Base-by-base conservation (phyloP, 2,113 vertebrate species). In the Cynocephalus volans region DNA sequence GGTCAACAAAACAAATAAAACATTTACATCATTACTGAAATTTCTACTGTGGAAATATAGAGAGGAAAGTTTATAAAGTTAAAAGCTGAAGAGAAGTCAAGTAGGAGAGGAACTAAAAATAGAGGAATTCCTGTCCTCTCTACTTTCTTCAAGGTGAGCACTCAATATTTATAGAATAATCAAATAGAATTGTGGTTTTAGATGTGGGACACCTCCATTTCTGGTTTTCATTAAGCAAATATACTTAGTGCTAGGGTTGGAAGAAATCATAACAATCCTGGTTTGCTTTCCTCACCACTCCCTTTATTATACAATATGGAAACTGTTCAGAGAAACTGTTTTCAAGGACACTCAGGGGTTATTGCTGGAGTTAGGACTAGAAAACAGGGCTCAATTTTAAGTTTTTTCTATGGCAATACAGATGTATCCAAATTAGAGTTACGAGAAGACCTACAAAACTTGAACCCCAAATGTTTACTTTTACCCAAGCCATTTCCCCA, bases 371-470 rank as follows among this genome's bases (percentile, higher is more conserved):
- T 94, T 6, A 79, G 41, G 41, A 72, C 58, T 82, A 52, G n/a
- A 41, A 95, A 92, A 73, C 28, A 73, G 1, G 1, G 76, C 69
- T 83, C 60, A 65, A 4, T 45, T 11, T 50, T 58, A 92, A 60
- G 17, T n/a, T 62, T 89, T 92, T 56, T 33, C 54, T 90, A 33
- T 10, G 84, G 0, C 80, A 75, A 86, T 76, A 50, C 15, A 4
- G 3, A 73, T 58, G 1, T 70, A 62, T 41, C 52, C 12, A 84
- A 88, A 73, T 96, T 54, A 76, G 33, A 92, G 33, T 88, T 88
- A 77, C 87, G 26, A 36, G 5, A 93, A 86, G 28, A 91, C 14
- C 67, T 90, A 10, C 28, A 88, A 81, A 90, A 83, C 45, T 88
- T 88, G 52, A 94, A 75, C 9, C 54, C 48, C 73, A 54, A 76